Percentiles rank a stretch among this genome's conserved stretches.
Evolutionary conservation across 2,113 vertebrate species (phyloP).

Genomic region (Meles meles): DNA sequence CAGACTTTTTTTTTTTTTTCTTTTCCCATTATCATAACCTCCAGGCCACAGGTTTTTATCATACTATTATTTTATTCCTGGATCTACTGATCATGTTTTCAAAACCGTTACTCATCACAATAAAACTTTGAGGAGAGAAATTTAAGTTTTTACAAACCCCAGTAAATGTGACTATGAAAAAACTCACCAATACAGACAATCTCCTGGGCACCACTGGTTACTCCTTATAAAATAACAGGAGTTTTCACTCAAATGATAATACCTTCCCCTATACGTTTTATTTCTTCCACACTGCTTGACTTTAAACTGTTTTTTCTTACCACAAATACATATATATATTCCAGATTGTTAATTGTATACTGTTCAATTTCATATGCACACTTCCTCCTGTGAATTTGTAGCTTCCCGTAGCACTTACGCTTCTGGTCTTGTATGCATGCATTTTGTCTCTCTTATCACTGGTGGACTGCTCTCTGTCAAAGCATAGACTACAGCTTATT

Average conservation of each 20-base stretch:
- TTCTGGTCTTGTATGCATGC: neutral
- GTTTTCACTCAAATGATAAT: constrained; percentile 35
- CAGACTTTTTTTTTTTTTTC: constrained; percentile 54
- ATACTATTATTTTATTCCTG: constrained; percentile 23
- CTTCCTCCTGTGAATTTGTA: neutral
- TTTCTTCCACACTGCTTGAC: neutral
- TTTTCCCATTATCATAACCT: constrained; percentile 17
- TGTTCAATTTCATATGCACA: neutral
- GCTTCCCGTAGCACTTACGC: neutral
- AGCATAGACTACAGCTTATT: neutral
- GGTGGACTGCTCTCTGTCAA: neutral
- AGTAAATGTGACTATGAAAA: constrained; percentile 1
- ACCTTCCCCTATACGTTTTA: neutral
- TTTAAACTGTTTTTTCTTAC: neutral
- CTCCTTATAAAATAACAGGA: constrained; percentile 18
- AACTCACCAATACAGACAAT: neutral
- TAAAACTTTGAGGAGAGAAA: constrained; percentile 46
- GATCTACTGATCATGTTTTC: constrained; percentile 31
- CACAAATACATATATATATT: neutral
- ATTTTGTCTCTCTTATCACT: neutral
- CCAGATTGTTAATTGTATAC: neutral
- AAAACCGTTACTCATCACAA: constrained; percentile 28
- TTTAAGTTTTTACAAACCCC: constrained; percentile 51
- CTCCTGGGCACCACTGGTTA: neutral
- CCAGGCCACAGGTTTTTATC: constrained; percentile 38